Conservation (phyloP, 2,113 vertebrate genomes). For the Apaloderma vittatum region DNA sequence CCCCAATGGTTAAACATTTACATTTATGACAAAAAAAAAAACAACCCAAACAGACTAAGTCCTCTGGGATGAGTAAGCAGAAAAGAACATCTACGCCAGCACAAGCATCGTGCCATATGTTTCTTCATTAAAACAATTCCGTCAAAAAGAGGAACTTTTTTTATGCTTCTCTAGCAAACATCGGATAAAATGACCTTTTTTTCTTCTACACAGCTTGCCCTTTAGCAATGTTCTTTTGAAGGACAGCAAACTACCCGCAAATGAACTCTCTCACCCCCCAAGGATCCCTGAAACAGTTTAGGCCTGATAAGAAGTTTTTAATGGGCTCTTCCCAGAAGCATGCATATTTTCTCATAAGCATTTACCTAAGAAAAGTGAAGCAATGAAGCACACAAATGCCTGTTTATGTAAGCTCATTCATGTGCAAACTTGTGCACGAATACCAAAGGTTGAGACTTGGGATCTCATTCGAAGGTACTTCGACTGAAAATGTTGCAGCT, state of each 20-base stretch:
- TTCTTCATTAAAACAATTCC: not conserved
- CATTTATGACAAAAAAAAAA: not conserved
- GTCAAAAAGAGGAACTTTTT: not conserved
- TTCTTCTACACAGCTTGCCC: not conserved
- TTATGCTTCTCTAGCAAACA: not conserved
- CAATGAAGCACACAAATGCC: conserved; percentile 6
- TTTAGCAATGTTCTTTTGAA: not conserved
- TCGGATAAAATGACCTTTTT: not conserved
- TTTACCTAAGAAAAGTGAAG: conserved; percentile 57
- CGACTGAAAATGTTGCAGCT: not conserved
- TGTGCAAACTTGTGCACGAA: conserved; percentile 36
- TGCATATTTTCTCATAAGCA: not conserved
- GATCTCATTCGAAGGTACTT: not conserved
- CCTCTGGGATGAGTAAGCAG: conserved; percentile 36
- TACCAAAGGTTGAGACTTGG: not conserved
- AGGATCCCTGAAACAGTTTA: not conserved
- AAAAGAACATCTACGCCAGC: not conserved
- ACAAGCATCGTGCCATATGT: not conserved
- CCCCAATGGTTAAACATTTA: not conserved
- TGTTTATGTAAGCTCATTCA: conserved; percentile 25
- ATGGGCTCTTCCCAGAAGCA: not conserved
- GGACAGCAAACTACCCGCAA: not conserved
- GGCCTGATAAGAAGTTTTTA: not conserved
- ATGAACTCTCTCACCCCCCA: not conserved
- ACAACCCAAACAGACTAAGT: not conserved